Evolutionary conservation across 2,113 vertebrate species (phyloP).

Genomic region (Anhinga anhinga): DNA sequence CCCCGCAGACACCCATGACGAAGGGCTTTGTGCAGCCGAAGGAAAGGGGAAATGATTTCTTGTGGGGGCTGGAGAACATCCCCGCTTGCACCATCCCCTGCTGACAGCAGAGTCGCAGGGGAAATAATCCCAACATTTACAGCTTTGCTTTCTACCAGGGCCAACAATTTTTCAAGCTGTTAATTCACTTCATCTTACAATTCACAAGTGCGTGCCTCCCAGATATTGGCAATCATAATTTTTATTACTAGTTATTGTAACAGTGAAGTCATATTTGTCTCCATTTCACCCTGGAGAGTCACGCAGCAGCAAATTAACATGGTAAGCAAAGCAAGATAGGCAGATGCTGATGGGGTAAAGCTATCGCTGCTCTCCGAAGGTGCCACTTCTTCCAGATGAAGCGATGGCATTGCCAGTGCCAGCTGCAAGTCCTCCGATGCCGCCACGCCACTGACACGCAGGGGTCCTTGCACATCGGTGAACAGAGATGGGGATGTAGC

Average conservation of each 20-base stretch:
- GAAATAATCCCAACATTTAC: slow-evolving; percentile 36
- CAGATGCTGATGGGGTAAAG: neutral
- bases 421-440: neutral
- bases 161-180: slow-evolving; percentile 71
- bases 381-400: neutral
- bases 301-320: neutral
- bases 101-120: neutral
- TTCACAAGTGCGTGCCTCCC: slow-evolving; percentile 46
- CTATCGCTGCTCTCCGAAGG: neutral
- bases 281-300: slow-evolving; percentile 33
- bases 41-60: neutral
- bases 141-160: slow-evolving; percentile 26
- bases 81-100: neutral
- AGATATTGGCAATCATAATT: slow-evolving; percentile 69
- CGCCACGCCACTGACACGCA: fast-evolving
- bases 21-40: neutral
- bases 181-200: slow-evolving; percentile 54
- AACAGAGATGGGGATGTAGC: fast-evolving
- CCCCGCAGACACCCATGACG: fast-evolving
- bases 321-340: neutral
- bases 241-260: slow-evolving; percentile 62
- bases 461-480: fast-evolving
- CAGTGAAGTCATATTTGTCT: slow-evolving; percentile 27
- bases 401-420: neutral
- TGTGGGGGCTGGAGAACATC: neutral